Evolutionary conservation across 2,888 invertebrate species (phyloP), one percentile per base, ranked within the genome.

Genomic region (Mythimna ferrago): DNA sequence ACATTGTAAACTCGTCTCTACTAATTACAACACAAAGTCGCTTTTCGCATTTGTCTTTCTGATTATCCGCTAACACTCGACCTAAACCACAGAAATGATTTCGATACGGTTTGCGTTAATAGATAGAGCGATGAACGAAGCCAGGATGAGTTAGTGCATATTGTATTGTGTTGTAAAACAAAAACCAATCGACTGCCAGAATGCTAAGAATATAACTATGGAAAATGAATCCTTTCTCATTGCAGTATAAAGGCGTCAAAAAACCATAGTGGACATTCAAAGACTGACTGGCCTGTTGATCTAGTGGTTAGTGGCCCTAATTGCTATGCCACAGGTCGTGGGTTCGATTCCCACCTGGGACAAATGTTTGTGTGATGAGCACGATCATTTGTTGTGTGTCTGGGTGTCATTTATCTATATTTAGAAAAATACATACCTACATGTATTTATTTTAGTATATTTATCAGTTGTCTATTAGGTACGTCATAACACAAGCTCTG

Each of bases 211-310:
- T 26, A 1, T 57, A 53, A 48, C 51, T 63, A 80, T 53, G 57
- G 60, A 74, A 80, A 80, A 80, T 73, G 63, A 48, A 66, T 71
- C 66, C 57, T 58, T 66, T 74, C 38, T 62, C 56, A 56, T 54
- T 63, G 38, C 48, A 58, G 16, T 62, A 48, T 56, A 63, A 63
- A 48, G 44, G 80, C 63, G 53, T 75, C 78, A 71, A 78, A 57
- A 56, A 62, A 71, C 75, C 51, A 57, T 63, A 53, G 21, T 62
- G 71, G 62, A 41, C 78, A 57, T 71, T 44, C 61, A 51, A 32
- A 57, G 56, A 51, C 26, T 26, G 26, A 26, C 26, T 26, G 26
- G 26, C 26, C 26, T 26, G 26, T 26, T 26, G 26, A 26, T 26
- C 26, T 26, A 26, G 26, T 26, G 26, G 26, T 26, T 26, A 26